Conservation (phyloP, 2,888 invertebrate species). For the Hydrotaea cyrtoneurina region DNA sequence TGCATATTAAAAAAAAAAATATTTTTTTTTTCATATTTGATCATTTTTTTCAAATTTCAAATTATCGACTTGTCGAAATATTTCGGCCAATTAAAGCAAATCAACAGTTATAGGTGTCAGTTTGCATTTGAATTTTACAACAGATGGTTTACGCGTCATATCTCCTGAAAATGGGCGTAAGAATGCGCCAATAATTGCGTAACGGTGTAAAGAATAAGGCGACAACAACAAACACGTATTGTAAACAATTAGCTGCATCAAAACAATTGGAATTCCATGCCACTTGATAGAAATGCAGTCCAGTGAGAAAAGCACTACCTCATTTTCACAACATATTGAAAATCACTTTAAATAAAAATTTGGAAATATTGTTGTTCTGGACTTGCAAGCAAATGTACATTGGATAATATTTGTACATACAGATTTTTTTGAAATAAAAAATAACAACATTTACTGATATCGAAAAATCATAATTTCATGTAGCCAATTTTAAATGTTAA, state of each 20-base stretch:
- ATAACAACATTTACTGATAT: background rate
- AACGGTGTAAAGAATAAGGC: too few relatives aligned
- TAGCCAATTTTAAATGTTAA: conserved; percentile 51
- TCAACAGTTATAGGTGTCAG: too few relatives aligned
- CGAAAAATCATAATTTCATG: conserved; percentile 14
- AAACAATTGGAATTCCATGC: background rate
- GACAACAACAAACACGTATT: too few relatives aligned
- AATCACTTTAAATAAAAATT: conserved; percentile 26
- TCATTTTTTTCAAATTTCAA: too few relatives aligned
- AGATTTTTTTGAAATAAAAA: background rate
- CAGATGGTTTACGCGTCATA: background rate
- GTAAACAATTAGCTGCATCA: background rate
- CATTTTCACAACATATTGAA: conserved; percentile 1
- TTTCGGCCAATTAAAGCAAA: too few relatives aligned
- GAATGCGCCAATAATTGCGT: too few relatives aligned
- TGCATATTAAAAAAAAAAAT: too few relatives aligned
- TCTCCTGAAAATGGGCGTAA: too few relatives aligned
- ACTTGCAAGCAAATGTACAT: background rate
- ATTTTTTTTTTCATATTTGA: too few relatives aligned
- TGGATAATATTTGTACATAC: too few relatives aligned
- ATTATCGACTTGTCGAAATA: too few relatives aligned
- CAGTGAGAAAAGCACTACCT: conserved; percentile 7
- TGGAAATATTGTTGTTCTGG: background rate
- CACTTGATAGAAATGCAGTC: background rate
- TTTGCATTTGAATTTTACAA: too few relatives aligned